phyloP scores from a whole-genome alignment of 2,113 vertebrate species.

The Clinocottus analis region DNA sequence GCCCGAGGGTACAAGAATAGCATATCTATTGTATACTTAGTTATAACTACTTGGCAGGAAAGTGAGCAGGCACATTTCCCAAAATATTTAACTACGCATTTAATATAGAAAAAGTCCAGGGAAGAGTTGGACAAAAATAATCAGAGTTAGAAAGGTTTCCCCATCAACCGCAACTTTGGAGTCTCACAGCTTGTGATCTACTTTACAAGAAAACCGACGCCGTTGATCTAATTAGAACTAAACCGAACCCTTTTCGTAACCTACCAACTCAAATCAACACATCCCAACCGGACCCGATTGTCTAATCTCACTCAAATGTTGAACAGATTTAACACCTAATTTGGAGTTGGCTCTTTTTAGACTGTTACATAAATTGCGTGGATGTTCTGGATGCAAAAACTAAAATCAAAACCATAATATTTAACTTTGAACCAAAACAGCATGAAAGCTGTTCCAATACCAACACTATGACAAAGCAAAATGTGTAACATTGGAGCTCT shows the following conservation, averaged over 20 bases:
- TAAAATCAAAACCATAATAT: not conserved
- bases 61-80: no score
- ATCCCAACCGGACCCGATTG: not conserved
- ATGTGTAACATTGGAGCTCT: not conserved
- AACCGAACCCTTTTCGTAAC: not conserved
- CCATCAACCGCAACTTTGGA: no score
- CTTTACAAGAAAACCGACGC: no score
- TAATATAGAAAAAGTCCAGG: no score
- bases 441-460: not conserved
- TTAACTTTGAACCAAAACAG: not conserved
- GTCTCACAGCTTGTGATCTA: no score
- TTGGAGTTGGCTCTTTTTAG: not conserved
- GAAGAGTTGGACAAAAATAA: no score
- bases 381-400: not conserved
- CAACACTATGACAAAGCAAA: not conserved
- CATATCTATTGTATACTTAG: no score
- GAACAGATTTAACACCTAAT: not conserved
- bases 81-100: no score
- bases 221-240: no score
- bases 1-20: no score
- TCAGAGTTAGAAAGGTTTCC: no score
- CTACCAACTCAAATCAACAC: not conserved
- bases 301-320: not conserved
- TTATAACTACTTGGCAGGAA: no score
- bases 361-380: not conserved